Conservation (phyloP, 1,140 invertebrate genomes). For the Listronotus bonariensis region DNA sequence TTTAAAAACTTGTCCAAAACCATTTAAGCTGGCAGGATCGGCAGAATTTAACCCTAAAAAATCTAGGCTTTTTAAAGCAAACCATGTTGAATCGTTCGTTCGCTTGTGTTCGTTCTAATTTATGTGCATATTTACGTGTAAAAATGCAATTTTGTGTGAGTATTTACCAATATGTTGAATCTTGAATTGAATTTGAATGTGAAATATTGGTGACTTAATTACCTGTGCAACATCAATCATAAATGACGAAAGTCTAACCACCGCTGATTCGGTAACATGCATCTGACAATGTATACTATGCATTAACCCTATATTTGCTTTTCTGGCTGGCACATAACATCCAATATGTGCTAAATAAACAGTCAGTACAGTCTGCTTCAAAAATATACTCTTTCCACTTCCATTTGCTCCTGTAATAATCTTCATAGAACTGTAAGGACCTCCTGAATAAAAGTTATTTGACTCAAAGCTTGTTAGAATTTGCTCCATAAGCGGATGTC, state of each 20-base stretch:
- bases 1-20: too few species aligned
- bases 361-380: conserved; percentile 81
- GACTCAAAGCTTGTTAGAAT: conserved; percentile 70
- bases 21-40: too few species aligned
- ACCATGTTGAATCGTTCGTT: too few species aligned
- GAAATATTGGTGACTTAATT: background rate
- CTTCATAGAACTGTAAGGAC: conserved; percentile 66
- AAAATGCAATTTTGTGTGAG: too few species aligned
- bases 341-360: conserved; percentile 87
- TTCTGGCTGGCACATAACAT: conserved; percentile 82
- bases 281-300: conserved; percentile 78
- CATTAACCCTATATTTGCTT: conserved; percentile 71
- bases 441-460: conserved; percentile 70
- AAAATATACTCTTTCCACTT: conserved; percentile 90
- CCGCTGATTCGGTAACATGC: conserved; percentile 75
- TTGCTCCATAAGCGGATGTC: conserved; percentile 79
- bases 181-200: background rate
- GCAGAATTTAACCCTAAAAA: too few species aligned
- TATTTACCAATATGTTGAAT: too few species aligned
- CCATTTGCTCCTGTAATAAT: conserved; percentile 88
- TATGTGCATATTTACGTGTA: too few species aligned
- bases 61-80: too few species aligned
- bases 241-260: conserved; percentile 81
- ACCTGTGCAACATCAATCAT: conserved; percentile 85
- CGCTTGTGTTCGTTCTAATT: too few species aligned